Percentiles rank a stretch among this genome's conserved stretches.
These are phyloP conservation scores for Dynastes tityus DNA, from an alignment of 2,888 invertebrate genomes.

Conservation along the genomic window DNA sequence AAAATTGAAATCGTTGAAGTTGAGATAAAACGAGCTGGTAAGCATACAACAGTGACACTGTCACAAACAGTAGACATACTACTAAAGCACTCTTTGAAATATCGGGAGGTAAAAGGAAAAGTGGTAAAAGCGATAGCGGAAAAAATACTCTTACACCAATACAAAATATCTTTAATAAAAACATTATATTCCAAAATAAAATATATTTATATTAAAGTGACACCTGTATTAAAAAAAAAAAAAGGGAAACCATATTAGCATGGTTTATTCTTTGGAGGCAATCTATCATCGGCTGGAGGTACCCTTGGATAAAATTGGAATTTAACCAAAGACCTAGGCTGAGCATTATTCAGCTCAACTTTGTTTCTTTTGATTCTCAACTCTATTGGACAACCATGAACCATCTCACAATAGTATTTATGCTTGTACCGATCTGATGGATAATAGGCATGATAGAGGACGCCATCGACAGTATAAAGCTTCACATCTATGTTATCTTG, in stretches of 20 bases:
- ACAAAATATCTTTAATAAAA: too few relatives aligned
- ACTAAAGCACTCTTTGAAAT: too few relatives aligned
- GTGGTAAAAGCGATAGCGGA: too few relatives aligned
- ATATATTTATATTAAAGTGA: too few relatives aligned
- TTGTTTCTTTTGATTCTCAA: slow-evolving; percentile 65
- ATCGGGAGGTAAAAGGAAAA: too few relatives aligned
- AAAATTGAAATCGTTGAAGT: too few relatives aligned
- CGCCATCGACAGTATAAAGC: slow-evolving; percentile 68
- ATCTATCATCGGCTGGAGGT: slow-evolving; percentile 59
- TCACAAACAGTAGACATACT: too few relatives aligned
- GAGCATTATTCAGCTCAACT: slow-evolving; percentile 58
- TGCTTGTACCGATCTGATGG: slow-evolving; percentile 72
- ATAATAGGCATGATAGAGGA: slow-evolving; percentile 68
- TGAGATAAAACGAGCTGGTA: too few relatives aligned
- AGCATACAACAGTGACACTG: too few relatives aligned
- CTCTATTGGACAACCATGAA: slow-evolving; percentile 68
- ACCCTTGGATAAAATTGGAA: slow-evolving; percentile 63
- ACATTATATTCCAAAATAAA: too few relatives aligned
- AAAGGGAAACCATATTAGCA: slow-evolving; percentile 3
- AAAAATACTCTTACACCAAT: too few relatives aligned
- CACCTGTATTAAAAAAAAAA: background rate
- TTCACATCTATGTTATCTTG: slow-evolving; percentile 70
- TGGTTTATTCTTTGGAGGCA: slow-evolving; percentile 7
- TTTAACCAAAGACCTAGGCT: slow-evolving; percentile 61
- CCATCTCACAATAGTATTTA: slow-evolving; percentile 73